A percentile compares a stretch with the other conserved stretches of the same genome.
Evolutionary conservation across 2,888 invertebrate species (phyloP).

Genomic region (Philaethria dido): DNA sequence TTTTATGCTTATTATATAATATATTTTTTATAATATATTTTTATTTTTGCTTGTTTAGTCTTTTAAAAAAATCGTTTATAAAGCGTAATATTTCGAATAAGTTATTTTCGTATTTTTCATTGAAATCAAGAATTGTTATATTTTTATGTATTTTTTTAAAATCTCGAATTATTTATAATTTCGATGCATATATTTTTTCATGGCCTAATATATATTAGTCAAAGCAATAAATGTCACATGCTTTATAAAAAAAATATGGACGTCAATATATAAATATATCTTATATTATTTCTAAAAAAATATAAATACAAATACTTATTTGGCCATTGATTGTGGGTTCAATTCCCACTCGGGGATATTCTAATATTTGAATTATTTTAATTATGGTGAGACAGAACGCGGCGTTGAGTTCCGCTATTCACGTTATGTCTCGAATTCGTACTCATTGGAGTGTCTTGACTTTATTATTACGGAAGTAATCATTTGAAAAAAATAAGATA

Average conservation of each 20-base stretch:
- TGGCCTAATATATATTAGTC: slow-evolving; percentile 2
- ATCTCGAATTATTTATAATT: not conserved
- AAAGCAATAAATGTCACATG: not conserved
- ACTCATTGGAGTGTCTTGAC: too few relatives aligned
- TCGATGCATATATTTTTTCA: not conserved
- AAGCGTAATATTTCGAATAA: not conserved
- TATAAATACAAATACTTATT: too few relatives aligned
- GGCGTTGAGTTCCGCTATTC: too few relatives aligned
- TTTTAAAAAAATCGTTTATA: not conserved
- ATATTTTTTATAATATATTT: not conserved
- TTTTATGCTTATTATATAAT: not conserved
- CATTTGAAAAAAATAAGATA: too few relatives aligned
- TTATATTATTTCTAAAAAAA: too few relatives aligned
- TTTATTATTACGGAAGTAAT: too few relatives aligned
- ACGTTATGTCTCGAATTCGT: too few relatives aligned
- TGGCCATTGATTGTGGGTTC: too few relatives aligned
- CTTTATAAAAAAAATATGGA: not conserved
- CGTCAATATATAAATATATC: not conserved
- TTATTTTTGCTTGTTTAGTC: not conserved
- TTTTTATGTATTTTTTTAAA: not conserved
- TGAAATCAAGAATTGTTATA: slow-evolving; percentile 6
- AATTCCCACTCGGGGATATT: too few relatives aligned
- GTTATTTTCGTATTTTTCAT: not conserved
- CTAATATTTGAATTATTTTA: too few relatives aligned
- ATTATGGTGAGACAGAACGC: too few relatives aligned